A percentile compares a stretch with the other conserved stretches of the same genome.
phyloP scores from a whole-genome alignment of 1,140 invertebrate species.

The Heliconius eleuchia region DNA sequence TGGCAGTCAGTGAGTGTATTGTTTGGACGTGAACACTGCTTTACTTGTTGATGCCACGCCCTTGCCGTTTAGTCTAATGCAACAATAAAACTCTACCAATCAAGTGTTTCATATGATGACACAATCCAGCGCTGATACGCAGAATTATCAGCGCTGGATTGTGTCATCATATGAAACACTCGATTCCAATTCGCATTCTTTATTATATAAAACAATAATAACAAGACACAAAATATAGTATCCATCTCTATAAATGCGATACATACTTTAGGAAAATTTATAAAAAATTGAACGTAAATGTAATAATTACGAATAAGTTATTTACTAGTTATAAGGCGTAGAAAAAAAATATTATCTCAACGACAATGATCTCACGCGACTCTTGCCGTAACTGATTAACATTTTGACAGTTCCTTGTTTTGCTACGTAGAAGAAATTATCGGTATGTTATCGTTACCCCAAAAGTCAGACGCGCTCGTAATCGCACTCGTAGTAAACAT shows the following conservation, averaged over 20 bases:
- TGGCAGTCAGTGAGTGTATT: conserved; percentile 46
- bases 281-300: neutral
- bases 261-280: neutral
- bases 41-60: conserved; percentile 49
- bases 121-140: too few species aligned
- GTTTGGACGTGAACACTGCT: conserved; percentile 48
- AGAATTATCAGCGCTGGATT: conserved; percentile 34
- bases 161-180: conserved; percentile 20
- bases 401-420: conserved; percentile 66
- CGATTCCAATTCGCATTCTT: neutral
- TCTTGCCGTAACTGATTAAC: conserved; percentile 57
- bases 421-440: conserved; percentile 72
- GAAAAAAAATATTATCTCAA: conserved; percentile 57
- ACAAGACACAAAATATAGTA: neutral
- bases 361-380: conserved; percentile 66
- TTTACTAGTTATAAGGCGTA: conserved; percentile 24
- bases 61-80: conserved; percentile 47
- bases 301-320: neutral
- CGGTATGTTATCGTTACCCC: conserved; percentile 57
- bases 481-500: conserved; percentile 39
- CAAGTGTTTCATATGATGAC: neutral
- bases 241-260: neutral
- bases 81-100: conserved; percentile 45
- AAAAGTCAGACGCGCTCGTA: conserved; percentile 36
- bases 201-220: neutral